Evolutionary conservation across 2,888 invertebrate genomes (phyloP).

Genomic region (Lissonota sp.): DNA sequence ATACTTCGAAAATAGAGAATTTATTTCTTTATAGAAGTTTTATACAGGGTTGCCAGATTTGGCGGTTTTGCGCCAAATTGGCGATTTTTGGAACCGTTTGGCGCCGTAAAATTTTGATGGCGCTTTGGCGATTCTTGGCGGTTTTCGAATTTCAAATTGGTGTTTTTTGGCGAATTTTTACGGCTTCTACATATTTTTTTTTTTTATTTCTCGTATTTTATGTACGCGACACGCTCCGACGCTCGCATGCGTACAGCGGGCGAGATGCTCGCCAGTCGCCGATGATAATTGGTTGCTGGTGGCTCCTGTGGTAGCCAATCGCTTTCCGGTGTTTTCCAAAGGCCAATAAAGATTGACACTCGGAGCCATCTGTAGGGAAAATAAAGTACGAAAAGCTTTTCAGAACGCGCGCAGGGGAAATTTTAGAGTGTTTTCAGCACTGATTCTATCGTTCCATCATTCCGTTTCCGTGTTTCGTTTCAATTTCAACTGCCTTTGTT

Average conservation of each 20-base stretch:
- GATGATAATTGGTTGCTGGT: neutral
- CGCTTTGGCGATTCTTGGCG: slow-evolving; percentile 13
- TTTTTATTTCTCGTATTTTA: neutral
- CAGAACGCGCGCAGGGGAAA: neutral
- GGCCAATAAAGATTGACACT: neutral
- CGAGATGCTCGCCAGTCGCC: neutral
- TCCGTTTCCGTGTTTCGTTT: neutral
- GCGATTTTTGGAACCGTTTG: slow-evolving; percentile 24
- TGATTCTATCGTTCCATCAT: slow-evolving; percentile 6
- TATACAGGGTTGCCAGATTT: neutral
- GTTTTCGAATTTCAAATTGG: slow-evolving; percentile 4
- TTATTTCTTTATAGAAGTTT: no score
- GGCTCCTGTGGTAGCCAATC: neutral
- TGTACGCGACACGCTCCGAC: neutral
- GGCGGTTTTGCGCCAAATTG: slow-evolving; percentile 19
- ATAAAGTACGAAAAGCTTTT: neutral
- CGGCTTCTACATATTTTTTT: neutral
- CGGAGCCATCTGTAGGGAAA: slow-evolving; percentile 8
- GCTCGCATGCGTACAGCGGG: neutral
- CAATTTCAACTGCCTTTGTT: neutral
- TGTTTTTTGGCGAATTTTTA: slow-evolving; percentile 12
- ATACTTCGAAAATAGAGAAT: no score
- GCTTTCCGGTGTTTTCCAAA: neutral
- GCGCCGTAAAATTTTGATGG: slow-evolving; percentile 9
- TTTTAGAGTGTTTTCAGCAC: slow-evolving; percentile 8